Percentiles rank a stretch among this genome's conserved stretches.
These are phyloP conservation scores for Hirtodrosophila confusa DNA, from an alignment of 2,888 invertebrate species.

Conservation along the genomic window DNA sequence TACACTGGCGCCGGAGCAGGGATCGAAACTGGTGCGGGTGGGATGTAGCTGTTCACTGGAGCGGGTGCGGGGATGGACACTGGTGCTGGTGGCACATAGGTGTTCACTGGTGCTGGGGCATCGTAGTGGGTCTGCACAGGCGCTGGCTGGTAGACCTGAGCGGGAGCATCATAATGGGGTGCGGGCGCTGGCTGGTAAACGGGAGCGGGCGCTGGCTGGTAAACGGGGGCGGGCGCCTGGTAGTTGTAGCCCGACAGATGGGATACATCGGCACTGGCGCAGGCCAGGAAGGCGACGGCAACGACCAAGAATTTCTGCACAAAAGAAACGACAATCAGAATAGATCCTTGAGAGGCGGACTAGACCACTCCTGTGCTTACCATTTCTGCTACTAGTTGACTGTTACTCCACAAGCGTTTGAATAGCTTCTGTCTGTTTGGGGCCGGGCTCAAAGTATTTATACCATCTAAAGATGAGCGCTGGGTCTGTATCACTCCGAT, in stretches of 20 bases:
- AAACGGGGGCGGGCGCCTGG: conserved; percentile 52
- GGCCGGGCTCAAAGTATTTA: conserved; percentile 50
- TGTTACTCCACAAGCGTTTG: conserved; percentile 62
- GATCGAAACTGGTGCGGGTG: conserved; percentile 26
- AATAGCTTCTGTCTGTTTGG: conserved; percentile 63
- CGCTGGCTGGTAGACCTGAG: conserved; percentile 38
- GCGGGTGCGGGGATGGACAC: conserved; percentile 13
- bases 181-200: conserved; percentile 26
- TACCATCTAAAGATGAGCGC: conserved; percentile 39
- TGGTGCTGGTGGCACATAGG: conserved; percentile 15
- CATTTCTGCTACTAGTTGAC: conserved; percentile 48
- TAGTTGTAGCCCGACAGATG: conserved; percentile 66
- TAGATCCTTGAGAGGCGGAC: conserved; percentile 4
- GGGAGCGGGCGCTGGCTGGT: conserved; percentile 39
- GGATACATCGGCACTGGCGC: conserved; percentile 75
- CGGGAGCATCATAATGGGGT: conserved; percentile 19
- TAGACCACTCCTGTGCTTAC: conserved; percentile 35
- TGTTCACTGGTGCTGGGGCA: conserved; percentile 32
- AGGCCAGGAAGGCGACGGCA: conserved; percentile 74
- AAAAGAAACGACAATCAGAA: conserved; percentile 5
- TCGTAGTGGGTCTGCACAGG: conserved; percentile 31
- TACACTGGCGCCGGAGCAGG: conserved; percentile 33
- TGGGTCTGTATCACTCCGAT: conserved; percentile 4
- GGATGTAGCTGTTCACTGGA: not conserved
- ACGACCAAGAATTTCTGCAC: conserved; percentile 74